Evolutionary conservation across 2,888 invertebrate genomes (phyloP), one percentile per base, ranked within the genome.

Genomic region (Conistra vaccinii): DNA sequence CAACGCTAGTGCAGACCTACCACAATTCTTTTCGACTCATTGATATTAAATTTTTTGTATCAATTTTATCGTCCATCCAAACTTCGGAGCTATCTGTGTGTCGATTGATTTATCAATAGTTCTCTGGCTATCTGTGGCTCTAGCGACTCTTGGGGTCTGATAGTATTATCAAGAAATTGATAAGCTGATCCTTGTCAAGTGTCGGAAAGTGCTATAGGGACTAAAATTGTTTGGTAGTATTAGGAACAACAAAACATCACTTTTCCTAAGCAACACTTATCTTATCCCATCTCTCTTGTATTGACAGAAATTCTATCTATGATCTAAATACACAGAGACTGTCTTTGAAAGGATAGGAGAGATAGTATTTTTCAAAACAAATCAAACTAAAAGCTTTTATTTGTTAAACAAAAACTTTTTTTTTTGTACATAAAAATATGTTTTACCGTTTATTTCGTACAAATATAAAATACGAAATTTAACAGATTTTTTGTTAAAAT

Each of bases 91-190:
- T n/a, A 17, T 67, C 35, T 58, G 17, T 67, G 32, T n/a, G 12
- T 17, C 12, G 5, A 35, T 32, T 76, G 5, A 35, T 32, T 76
- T 65, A 45, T 45, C 53, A 2, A 67, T 68, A 35, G 48, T 63
- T n/a, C n/a, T n/a, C n/a, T n/a, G n/a, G n/a, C n/a, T n/a, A n/a
- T n/a, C n/a, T n/a, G n/a, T n/a, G n/a, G 14, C 2, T 45, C 53
- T 45, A 45, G 26, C 23, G 6, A 29, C 7, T 48, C 29, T 23
- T 39, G 35, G 45, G n/a, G 35, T 73, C 53, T n/a, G 35, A 45
- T 61, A 61, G 5, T 80, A 35, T 3, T 76, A 73, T 45, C 60
- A 73, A n/a, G 0, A 53, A 17, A 53, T 45, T n/a, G 42, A 76
- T 71, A 58, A 70, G 39, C 26, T 51, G 42, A 79, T 72, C n/a